Conservation (phyloP, 2,113 vertebrate genomes). For the Proteles cristata region DNA sequence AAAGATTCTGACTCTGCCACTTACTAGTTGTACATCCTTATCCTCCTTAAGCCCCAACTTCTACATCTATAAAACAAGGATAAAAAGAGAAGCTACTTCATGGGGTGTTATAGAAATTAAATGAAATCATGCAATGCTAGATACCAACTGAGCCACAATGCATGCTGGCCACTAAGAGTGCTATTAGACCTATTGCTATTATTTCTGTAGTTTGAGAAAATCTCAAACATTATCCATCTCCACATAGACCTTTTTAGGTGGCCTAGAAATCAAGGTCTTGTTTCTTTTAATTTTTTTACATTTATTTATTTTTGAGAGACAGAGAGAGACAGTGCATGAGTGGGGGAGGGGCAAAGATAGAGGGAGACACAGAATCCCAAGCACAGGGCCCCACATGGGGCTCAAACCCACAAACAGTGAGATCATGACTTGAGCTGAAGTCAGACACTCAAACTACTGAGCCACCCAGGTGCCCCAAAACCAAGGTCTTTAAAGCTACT, state of each 20-base stretch:
- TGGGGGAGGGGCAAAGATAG: too few species aligned
- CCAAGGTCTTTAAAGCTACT: background rate
- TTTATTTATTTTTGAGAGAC: too few species aligned
- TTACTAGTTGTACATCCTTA: background rate
- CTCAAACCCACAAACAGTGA: too few species aligned
- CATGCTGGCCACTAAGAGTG: background rate
- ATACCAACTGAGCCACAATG: background rate
- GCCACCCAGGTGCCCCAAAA: background rate
- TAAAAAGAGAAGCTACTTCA: background rate
- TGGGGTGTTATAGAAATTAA: background rate
- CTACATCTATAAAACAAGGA: background rate
- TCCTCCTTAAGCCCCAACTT: background rate
- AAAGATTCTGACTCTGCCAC: background rate
- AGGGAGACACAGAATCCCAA: too few species aligned
- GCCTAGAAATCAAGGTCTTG: conserved; percentile 21
- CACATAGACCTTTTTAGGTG: background rate
- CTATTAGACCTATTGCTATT: background rate
- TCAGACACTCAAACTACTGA: too few species aligned
- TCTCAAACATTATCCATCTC: background rate
- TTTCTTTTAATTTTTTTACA: too few species aligned
- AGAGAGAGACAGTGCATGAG: too few species aligned
- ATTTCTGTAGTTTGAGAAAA: conserved; percentile 4
- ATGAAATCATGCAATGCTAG: background rate
- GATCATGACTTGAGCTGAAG: too few species aligned
- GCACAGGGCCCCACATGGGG: too few species aligned